Evolutionary conservation across 2,888 invertebrate species (phyloP).

Genomic region (Bruchidius siliquastri): DNA sequence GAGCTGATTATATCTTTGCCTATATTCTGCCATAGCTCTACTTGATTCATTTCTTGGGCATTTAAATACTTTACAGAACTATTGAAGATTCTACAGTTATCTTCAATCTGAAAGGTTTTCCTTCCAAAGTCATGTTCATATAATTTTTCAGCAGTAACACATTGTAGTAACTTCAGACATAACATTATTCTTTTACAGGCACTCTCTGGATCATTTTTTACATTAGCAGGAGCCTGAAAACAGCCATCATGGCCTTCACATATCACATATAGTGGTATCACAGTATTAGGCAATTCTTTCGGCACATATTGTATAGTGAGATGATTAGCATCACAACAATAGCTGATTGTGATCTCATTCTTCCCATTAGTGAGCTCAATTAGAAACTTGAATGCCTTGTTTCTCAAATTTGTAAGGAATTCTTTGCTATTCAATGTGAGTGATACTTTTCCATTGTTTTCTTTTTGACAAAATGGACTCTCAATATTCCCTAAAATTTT

Average conservation of each 20-base stretch:
- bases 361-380: constrained; percentile 59
- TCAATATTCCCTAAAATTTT: constrained; percentile 26
- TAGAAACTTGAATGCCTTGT: constrained; percentile 66
- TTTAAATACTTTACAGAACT: constrained; percentile 66
- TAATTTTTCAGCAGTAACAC: constrained; percentile 82
- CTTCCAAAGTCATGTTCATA: constrained; percentile 71
- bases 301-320: constrained; percentile 56
- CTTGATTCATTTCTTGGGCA: constrained; percentile 68
- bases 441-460: constrained; percentile 16
- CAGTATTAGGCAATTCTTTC: constrained; percentile 56
- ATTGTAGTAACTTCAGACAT: constrained; percentile 77
- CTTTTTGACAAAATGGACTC: constrained; percentile 13
- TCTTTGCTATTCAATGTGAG: constrained; percentile 13
- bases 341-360: constrained; percentile 60
- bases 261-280: constrained; percentile 78
- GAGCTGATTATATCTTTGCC: constrained; percentile 13
- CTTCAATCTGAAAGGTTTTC: constrained; percentile 78
- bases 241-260: constrained; percentile 74
- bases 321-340: constrained; percentile 49
- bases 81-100: constrained; percentile 69
- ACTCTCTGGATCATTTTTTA: constrained; percentile 58
- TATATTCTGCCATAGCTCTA: constrained; percentile 69
- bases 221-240: constrained; percentile 59
- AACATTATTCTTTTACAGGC: constrained; percentile 73
- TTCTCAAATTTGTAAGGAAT: constrained; percentile 37